Percentiles rank a stretch among this genome's conserved stretches.
phyloP scores from a whole-genome alignment of 2,797 vertebrate genomes.

The Gadopsis marmoratus region DNA sequence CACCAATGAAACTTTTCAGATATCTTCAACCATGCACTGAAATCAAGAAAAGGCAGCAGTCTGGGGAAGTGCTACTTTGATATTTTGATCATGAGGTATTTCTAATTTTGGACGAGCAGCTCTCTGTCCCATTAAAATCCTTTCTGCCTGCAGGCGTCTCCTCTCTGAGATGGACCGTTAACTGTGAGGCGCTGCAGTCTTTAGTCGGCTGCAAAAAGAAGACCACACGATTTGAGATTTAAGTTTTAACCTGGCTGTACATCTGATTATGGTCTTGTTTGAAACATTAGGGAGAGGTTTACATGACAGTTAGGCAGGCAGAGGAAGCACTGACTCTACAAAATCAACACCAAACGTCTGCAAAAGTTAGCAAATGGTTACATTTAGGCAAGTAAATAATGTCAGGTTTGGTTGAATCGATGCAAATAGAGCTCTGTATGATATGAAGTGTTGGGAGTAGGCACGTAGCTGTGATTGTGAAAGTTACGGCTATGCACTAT shows the following conservation, averaged over 20 bases:
- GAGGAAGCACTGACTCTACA: background rate
- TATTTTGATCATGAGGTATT: conserved; percentile 43
- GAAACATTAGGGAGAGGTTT: background rate
- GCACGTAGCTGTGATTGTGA: background rate
- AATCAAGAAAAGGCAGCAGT: background rate
- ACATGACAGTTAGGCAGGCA: background rate
- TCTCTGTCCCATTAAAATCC: conserved; percentile 37
- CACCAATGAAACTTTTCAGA: background rate
- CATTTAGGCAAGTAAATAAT: background rate
- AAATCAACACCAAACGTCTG: background rate
- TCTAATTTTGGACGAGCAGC: conserved; percentile 42
- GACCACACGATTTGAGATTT: background rate
- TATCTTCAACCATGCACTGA: background rate
- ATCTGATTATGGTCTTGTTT: background rate
- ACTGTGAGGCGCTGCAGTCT: background rate
- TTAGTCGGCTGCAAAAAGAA: background rate
- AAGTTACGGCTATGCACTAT: background rate
- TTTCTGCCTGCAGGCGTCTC: conserved; percentile 13
- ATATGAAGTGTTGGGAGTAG: background rate
- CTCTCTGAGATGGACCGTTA: background rate
- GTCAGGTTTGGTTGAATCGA: background rate
- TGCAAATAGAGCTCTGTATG: background rate
- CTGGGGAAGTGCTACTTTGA: conserved; percentile 10
- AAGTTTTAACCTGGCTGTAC: background rate
- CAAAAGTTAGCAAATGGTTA: background rate